Evolutionary conservation across 1,140 invertebrate genomes (phyloP), one percentile per base, ranked within the genome.

Genomic region (Rhynchophorus ferrugineus): DNA sequence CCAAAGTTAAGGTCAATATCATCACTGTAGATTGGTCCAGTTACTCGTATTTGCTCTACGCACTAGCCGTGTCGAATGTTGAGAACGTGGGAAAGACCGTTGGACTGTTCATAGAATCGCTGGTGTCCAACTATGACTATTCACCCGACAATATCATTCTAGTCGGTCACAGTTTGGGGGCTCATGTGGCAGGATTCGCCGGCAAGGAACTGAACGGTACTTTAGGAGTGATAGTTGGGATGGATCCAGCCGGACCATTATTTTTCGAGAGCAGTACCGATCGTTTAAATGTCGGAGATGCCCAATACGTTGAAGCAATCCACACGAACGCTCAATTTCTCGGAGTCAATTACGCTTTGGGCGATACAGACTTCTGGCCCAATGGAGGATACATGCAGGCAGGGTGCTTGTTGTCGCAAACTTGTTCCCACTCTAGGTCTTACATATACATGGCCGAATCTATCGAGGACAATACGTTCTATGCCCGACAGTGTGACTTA

Each of bases 331-430:
- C 74, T 0, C 82, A 82, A 2, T 65, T 79, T 11, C 71, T 80
- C 13, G 84, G 84, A 0, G 81, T 78, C 59, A 60, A 69, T 2
- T 66, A 73, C 20, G 75, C 78, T 3, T 64, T 85, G 1, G 88
- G 87, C 1, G 77, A 84, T 60, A 80, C 75, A 0, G 88, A 92
- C 63, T 91, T 89, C 63, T 91, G 86, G 71, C 87, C 87, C 0
- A 91, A 91, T 65, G 82, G 80, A 1, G 89, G 88, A 1, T 71
- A 67, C 9, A 70, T 74, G 0, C 87, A 90, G 61, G 86, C 86
- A 0, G 87, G 87, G 3, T 91, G 87, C 64, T 58, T 58, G 42
- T 43, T 22, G 33, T 33, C 45, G 21, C 29, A 50, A 84, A 84
- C 84, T 53, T 77, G 77, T 9, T 87, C 85, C 68, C 85, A 88